phyloP scores from a whole-genome alignment of 2,797 vertebrate species.

The Smutsia gigantea region DNA sequence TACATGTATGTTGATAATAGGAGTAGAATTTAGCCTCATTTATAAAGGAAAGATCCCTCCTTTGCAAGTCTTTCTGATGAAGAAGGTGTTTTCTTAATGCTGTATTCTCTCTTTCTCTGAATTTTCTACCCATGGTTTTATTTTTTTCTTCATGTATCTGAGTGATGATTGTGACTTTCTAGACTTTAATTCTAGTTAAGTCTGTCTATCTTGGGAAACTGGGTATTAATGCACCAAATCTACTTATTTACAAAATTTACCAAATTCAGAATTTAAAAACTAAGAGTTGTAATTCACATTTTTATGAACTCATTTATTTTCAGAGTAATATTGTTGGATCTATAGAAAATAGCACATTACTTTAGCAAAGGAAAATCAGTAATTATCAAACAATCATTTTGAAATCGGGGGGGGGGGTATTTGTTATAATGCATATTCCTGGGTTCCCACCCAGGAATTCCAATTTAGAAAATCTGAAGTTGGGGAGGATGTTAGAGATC shows the following conservation, averaged over 20 bases:
- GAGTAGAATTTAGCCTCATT: neutral
- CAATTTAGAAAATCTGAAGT: neutral
- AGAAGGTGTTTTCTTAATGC: neutral
- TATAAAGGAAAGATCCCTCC: neutral
- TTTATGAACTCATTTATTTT: neutral
- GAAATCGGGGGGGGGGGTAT: neutral
- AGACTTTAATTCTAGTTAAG: neutral
- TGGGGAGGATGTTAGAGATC: neutral
- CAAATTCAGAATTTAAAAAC: neutral
- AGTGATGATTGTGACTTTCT: neutral
- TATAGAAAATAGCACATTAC: neutral
- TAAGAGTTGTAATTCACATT: neutral
- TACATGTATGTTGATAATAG: neutral
- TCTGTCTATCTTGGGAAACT: neutral
- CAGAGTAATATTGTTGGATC: neutral
- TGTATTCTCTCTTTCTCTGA: neutral
- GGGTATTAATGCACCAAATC: neutral
- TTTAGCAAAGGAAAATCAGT: neutral
- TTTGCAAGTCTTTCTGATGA: neutral
- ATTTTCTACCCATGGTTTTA: neutral
- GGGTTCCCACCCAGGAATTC: neutral
- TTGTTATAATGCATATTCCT: neutral
- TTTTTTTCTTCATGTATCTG: neutral
- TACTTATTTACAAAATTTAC: neutral
- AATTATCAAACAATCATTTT: neutral